These are phyloP conservation scores for Melopsittacus undulatus DNA, from an alignment of 2,797 vertebrate species.

Conservation along the genomic window DNA sequence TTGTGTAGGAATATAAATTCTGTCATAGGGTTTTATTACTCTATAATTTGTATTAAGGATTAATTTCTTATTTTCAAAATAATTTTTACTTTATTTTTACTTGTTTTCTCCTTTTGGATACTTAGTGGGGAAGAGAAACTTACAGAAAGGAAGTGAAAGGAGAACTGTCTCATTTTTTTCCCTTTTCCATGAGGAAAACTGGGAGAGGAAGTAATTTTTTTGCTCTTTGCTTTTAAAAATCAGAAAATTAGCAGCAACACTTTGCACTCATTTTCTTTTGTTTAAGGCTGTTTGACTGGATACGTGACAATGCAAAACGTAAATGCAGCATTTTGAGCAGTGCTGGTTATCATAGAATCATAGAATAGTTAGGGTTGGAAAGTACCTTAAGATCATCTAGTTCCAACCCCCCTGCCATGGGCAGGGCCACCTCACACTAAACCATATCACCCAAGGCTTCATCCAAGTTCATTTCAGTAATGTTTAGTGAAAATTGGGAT, in stretches of 20 bases:
- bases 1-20: background rate
- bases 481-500: background rate
- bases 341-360: background rate
- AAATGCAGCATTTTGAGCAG: background rate
- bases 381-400: too few species aligned
- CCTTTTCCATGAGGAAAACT: background rate
- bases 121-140: background rate
- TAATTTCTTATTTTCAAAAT: background rate
- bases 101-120: background rate
- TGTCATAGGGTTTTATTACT: background rate
- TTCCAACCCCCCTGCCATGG: too few species aligned
- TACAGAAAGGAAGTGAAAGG: background rate
- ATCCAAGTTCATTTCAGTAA: background rate
- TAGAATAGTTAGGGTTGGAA: too few species aligned
- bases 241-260: background rate
- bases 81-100: background rate
- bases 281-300: background rate
- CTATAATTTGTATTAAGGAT: background rate
- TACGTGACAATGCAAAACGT: background rate
- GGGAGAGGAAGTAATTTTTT: background rate
- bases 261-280: background rate
- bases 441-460: too few species aligned
- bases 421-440: too few species aligned
- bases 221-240: background rate
- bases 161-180: background rate